These are phyloP conservation scores for Panonychus citri DNA, from an alignment of 1,140 invertebrate species.

Conservation along the genomic window DNA sequence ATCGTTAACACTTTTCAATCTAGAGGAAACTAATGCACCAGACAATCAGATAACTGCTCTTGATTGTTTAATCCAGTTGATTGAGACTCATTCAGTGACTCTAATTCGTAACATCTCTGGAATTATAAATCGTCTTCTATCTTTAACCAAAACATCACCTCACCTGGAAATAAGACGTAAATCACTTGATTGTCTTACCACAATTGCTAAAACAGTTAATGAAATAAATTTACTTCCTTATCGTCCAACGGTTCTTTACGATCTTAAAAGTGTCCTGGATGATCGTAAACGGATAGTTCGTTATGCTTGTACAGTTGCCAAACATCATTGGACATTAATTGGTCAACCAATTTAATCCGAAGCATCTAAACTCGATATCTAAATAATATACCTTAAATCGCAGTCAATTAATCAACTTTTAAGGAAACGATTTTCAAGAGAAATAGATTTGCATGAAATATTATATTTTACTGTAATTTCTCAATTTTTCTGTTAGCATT, in stretches of 20 bases:
- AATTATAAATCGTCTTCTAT: background rate
- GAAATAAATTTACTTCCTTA: background rate
- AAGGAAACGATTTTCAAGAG: too few relatives aligned
- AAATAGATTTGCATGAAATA: too few relatives aligned
- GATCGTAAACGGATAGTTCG: slow-evolving; percentile 1
- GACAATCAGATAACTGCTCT: background rate
- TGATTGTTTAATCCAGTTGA: background rate
- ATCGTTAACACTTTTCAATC: background rate
- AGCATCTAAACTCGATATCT: too few relatives aligned
- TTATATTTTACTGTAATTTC: too few relatives aligned
- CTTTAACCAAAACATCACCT: background rate
- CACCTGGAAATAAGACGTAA: background rate
- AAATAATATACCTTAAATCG: too few relatives aligned
- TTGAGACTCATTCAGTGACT: background rate
- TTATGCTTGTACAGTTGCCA: background rate
- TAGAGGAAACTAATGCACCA: background rate
- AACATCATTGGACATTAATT: background rate
- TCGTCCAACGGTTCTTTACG: background rate
- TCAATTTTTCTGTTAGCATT: too few relatives aligned
- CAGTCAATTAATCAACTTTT: too few relatives aligned
- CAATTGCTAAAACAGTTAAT: background rate
- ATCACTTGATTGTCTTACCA: background rate
- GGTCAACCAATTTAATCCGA: background rate
- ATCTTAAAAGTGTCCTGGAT: background rate
- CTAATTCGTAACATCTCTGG: background rate